Percentiles rank a stretch among this genome's conserved stretches.
Evolutionary conservation across 2,888 invertebrate species (phyloP).

Genomic region (Drosophila recens): DNA sequence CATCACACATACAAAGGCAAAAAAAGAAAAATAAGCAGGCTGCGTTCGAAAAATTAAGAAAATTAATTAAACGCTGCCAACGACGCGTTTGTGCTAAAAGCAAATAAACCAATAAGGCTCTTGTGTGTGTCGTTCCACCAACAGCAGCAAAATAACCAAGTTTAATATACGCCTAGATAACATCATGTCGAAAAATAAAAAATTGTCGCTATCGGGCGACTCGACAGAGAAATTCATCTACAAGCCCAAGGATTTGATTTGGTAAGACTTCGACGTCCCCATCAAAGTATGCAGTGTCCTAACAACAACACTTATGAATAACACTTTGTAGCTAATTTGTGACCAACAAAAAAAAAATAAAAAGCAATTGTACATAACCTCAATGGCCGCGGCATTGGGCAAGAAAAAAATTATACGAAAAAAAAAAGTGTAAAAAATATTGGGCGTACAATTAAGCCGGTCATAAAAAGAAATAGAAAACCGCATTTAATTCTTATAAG

Average conservation of each 20-base stretch:
- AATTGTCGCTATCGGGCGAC: constrained; percentile 81
- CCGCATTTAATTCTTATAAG: not conserved
- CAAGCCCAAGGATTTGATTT: constrained; percentile 84
- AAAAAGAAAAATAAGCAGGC: constrained; percentile 60
- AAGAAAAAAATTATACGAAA: constrained; percentile 42
- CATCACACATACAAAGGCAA: constrained; percentile 69
- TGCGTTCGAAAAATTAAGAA: constrained; percentile 58
- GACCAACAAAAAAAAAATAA: constrained; percentile 5
- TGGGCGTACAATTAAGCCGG: constrained; percentile 25
- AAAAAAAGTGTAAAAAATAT: constrained; percentile 47
- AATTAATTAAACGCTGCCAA: constrained; percentile 46
- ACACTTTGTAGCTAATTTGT: constrained; percentile 19
- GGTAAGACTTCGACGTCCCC: constrained; percentile 68
- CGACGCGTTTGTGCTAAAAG: constrained; percentile 41
- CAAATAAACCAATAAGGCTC: constrained; percentile 27
- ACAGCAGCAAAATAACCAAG: constrained; percentile 82
- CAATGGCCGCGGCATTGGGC: constrained; percentile 52
- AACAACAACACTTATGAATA: not conserved
- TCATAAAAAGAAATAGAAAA: not conserved
- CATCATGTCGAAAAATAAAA: constrained; percentile 84
- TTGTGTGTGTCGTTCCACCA: constrained; percentile 47
- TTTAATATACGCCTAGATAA: constrained; percentile 82
- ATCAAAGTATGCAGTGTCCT: constrained; percentile 13
- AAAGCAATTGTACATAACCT: constrained; percentile 62
- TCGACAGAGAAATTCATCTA: constrained; percentile 81